Base-by-base conservation (phyloP, 2,113 vertebrate species). In the Pithys albifrons region DNA sequence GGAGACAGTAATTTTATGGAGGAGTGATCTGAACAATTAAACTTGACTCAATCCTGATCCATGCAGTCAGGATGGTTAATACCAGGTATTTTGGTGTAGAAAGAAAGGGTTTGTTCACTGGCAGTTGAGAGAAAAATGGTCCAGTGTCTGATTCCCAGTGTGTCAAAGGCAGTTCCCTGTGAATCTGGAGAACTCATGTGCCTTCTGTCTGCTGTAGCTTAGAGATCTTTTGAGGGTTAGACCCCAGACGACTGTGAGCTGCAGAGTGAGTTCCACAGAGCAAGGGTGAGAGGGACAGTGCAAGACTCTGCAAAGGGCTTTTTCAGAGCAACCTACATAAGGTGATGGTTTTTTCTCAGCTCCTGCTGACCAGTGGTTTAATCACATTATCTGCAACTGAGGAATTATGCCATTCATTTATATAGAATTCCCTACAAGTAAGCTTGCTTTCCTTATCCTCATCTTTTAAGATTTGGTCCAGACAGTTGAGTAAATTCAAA, bases 111-210 rank as follows among this genome's bases (percentile, higher is more conserved):
- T 65, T 69, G 7, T 59, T 67, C 48, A 29, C 7, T 10, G 35
- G 49, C 29, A 64, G 3, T 7, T 74, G 43, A 11, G 17, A 15
- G 5, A 17, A 43, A 80, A 61, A 10, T n/a, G 6, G 8, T 77
- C 29, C 29, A 7, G 16, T 71, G 27, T 35, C 18, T 81, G 12
- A 55, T 59, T 45, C 19, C 39, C 1, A 1, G 0, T 2, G 1
- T 80, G 22, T 57, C 72, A 91, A 45, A 74, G 6, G 6, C 55
- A 71, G 33, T 33, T 71, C 28, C 43, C 22, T 64, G 12, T 94
- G 73, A 52, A 72, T 49, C 48, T 86, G 48, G 31, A 77, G 85
- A 74, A 13, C 17, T 78, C 3, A 0, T 3, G 33, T 91, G 31
- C 76, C 46, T 76, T 61, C 17, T 6, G 28, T 94, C 33, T 91